Percentiles rank a stretch among this genome's conserved stretches.
Evolutionary conservation across 2,113 vertebrate genomes (phyloP).

Genomic region (Porphyrio hochstetteri): DNA sequence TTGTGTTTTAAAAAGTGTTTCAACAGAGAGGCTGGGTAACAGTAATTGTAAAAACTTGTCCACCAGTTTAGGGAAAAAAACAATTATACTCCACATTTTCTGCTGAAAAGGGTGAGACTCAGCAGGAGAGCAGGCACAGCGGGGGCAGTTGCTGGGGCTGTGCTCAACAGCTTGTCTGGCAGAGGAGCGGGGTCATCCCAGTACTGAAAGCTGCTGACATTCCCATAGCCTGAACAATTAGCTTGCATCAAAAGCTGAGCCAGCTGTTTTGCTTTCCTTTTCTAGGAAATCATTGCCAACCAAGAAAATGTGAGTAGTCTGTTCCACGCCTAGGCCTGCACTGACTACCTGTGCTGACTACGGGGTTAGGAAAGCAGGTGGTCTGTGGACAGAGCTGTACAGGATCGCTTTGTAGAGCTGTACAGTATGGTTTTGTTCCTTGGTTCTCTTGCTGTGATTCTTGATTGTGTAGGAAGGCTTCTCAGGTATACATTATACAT

Average conservation of each 20-base stretch:
- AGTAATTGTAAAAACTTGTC: background rate
- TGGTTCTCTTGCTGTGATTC: background rate
- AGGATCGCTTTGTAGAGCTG: background rate
- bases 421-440: background rate
- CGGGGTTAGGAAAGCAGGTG: rapidly evolving
- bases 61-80: background rate
- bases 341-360: background rate
- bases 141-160: background rate
- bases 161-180: background rate
- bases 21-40: background rate
- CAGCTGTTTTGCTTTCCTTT: background rate
- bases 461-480: background rate
- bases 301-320: background rate
- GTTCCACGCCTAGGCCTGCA: background rate
- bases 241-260: background rate
- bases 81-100: background rate
- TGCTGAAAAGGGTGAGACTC: background rate
- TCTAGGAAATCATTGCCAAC: background rate
- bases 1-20: background rate
- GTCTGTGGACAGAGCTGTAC: background rate
- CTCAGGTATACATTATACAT: background rate
- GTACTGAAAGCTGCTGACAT: background rate
- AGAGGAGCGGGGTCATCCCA: background rate
- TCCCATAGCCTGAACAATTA: background rate
- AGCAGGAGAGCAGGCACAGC: background rate